Conservation (phyloP, 2,888 invertebrate genomes). For the Malthinus seriepunctatus region DNA sequence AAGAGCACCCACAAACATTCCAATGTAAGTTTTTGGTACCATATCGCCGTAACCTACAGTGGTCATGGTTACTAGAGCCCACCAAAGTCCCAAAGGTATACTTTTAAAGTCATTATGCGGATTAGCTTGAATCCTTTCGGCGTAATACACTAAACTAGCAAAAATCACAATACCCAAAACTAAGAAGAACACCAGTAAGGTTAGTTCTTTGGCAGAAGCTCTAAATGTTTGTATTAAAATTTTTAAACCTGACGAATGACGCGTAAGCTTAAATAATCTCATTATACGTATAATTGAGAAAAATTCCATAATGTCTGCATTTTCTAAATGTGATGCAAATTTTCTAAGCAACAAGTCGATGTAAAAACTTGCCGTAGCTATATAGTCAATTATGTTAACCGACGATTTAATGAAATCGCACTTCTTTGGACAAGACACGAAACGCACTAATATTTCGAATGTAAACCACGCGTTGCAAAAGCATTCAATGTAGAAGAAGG, state of each 20-base stretch:
- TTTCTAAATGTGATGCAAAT: slow-evolving; percentile 89
- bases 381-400: slow-evolving; percentile 97
- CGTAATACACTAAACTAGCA: slow-evolving; percentile 97
- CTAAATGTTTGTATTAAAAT: slow-evolving; percentile 98
- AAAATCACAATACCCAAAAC: slow-evolving; percentile 98
- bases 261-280: slow-evolving; percentile 94
- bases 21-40: slow-evolving; percentile 97
- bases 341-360: slow-evolving; percentile 88
- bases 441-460: slow-evolving; percentile 82
- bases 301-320: slow-evolving; percentile 95
- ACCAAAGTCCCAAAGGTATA: slow-evolving; percentile 97
- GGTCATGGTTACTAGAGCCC: slow-evolving; percentile 99
- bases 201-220: slow-evolving; percentile 95
- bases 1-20: slow-evolving; percentile 97
- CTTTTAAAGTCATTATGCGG: slow-evolving; percentile 97
- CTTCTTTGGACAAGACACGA: slow-evolving; percentile 92
- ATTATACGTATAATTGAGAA: slow-evolving; percentile 97
- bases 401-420: slow-evolving; percentile 94
- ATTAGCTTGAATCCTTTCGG: slow-evolving; percentile 88
- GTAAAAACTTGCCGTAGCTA: slow-evolving; percentile 98
- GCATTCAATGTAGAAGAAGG: slow-evolving; percentile 98
- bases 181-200: slow-evolving; percentile 95
- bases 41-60: slow-evolving; percentile 98
- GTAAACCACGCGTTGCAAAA: slow-evolving; percentile 99
- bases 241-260: slow-evolving; percentile 96